These are phyloP conservation scores for Agapostemon virescens DNA, from an alignment of 2,888 invertebrate genomes.

Conservation along the genomic window DNA sequence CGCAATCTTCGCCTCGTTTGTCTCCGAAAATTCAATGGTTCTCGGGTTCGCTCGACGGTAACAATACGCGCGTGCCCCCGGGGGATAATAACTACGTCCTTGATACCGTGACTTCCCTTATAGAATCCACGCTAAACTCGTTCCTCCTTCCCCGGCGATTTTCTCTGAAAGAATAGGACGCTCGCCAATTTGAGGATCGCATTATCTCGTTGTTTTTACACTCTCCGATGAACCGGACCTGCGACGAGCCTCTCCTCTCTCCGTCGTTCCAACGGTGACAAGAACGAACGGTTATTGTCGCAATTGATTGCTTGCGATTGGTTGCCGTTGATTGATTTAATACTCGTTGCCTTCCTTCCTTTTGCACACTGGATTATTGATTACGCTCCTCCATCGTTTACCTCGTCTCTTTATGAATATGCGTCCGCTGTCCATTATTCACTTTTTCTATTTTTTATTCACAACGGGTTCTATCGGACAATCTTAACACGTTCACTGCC, in stretches of 20 bases:
- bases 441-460: neutral
- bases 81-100: conserved; percentile 77
- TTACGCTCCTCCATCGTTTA: neutral
- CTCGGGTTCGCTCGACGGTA: conserved; percentile 70
- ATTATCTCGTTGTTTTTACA: conserved; percentile 60
- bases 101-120: conserved; percentile 64
- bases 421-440: neutral
- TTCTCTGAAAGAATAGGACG: conserved; percentile 55
- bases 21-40: conserved; percentile 73
- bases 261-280: conserved; percentile 1
- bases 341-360: conserved; percentile 9
- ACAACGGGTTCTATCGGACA: neutral
- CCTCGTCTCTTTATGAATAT: neutral
- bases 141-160: conserved; percentile 43
- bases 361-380: conserved; percentile 16
- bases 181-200: conserved; percentile 58
- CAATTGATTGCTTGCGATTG: too few relatives aligned
- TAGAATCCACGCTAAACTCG: conserved; percentile 61
- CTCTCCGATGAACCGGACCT: conserved; percentile 45
- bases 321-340: conserved; percentile 42
- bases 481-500: too few relatives aligned
- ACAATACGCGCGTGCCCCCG: conserved; percentile 75
- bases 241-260: conserved; percentile 34
- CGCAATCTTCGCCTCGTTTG: conserved; percentile 71
- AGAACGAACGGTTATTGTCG: conserved; percentile 20